Evolutionary conservation across 2,113 vertebrate species (phyloP).

Genomic region (Phaetusa simplex): DNA sequence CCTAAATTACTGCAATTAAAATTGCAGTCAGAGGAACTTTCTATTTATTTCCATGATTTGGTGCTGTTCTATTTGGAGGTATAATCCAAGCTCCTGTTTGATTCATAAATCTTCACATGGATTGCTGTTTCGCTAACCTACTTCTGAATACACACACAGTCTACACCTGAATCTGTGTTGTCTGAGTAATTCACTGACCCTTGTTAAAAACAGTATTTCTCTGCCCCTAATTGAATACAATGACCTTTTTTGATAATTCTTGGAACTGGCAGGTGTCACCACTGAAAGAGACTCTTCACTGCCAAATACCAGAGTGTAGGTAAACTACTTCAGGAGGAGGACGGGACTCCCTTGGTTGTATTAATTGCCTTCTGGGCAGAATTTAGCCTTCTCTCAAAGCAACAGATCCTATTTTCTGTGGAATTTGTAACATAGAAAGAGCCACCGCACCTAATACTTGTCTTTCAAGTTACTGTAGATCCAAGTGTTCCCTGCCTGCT

Average conservation of each 20-base stretch:
- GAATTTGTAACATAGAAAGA: background rate
- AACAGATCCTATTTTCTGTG: background rate
- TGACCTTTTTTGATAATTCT: accelerated
- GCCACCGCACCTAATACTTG: accelerated
- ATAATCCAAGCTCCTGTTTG: background rate
- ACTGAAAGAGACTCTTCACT: background rate
- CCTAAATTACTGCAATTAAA: background rate
- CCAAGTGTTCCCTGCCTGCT: background rate
- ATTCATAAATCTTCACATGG: background rate
- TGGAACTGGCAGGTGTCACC: background rate
- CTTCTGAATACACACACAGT: background rate
- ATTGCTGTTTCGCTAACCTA: background rate
- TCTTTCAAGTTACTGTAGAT: background rate
- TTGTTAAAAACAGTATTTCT: background rate
- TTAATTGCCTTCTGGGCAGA: background rate
- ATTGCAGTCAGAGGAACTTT: background rate
- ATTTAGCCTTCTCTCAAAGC: background rate
- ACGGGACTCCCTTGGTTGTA: background rate
- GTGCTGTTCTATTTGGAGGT: background rate
- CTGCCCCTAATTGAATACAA: background rate
- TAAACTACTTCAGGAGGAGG: background rate
- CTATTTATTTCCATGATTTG: background rate
- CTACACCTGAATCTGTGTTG: background rate
- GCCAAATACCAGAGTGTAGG: background rate
- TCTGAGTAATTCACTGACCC: background rate